These are phyloP conservation scores for Trichechus manatus DNA, from an alignment of 2,113 vertebrate genomes.

Conservation along the genomic window DNA sequence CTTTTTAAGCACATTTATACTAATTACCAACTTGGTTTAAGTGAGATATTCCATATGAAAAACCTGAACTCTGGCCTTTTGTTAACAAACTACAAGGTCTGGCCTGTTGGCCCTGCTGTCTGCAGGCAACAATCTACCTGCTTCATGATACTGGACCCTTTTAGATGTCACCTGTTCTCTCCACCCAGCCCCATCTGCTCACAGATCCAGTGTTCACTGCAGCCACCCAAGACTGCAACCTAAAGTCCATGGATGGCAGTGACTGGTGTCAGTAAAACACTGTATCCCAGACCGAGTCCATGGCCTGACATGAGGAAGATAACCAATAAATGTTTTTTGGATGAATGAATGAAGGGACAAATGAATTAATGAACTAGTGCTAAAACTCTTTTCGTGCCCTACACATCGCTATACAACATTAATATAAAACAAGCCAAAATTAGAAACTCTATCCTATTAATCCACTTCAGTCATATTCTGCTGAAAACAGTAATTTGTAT, in stretches of 20 bases:
- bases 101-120: rapidly evolving
- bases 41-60: background rate
- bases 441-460: slow-evolving; percentile 71
- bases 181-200: rapidly evolving
- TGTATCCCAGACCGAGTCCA: rapidly evolving
- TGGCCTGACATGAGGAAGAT: background rate
- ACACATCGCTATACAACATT: slow-evolving; percentile 34
- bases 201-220: background rate
- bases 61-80: background rate
- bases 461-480: slow-evolving; percentile 58
- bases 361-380: background rate
- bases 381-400: background rate
- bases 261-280: background rate
- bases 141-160: rapidly evolving
- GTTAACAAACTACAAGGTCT: background rate
- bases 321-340: rapidly evolving
- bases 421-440: slow-evolving; percentile 51
- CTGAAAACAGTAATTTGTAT: slow-evolving; percentile 81
- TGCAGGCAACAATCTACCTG: rapidly evolving
- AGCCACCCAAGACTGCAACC: background rate
- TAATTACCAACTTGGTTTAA: background rate
- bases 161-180: rapidly evolving
- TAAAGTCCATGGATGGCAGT: too few relatives aligned
- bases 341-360: rapidly evolving
- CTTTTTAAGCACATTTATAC: background rate